phyloP scores from a whole-genome alignment of 2,113 vertebrate genomes.

The Calyptommatus sinebrachiatus region DNA sequence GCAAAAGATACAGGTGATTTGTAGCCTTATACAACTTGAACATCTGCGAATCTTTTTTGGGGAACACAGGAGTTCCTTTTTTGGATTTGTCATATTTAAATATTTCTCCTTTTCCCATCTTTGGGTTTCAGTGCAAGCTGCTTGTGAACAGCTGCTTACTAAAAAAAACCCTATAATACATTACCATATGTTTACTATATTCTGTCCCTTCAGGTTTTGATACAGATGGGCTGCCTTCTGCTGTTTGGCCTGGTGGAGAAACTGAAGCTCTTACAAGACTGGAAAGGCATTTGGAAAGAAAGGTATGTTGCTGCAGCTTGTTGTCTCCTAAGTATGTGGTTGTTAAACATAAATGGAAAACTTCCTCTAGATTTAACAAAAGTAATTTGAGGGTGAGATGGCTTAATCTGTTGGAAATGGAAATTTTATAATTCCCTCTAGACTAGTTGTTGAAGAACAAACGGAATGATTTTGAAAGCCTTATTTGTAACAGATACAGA shows the following conservation, averaged over 20 bases:
- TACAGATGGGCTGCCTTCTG: slow-evolving; percentile 85
- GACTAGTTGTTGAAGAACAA: no score
- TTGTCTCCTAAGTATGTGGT: not conserved
- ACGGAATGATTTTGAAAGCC: not conserved
- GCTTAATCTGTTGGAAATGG: not conserved
- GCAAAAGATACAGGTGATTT: not conserved
- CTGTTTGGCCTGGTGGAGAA: slow-evolving; percentile 94
- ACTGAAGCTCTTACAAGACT: slow-evolving; percentile 90
- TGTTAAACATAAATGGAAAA: not conserved
- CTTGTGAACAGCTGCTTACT: not conserved
- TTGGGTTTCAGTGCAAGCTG: not conserved
- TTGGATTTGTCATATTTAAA: not conserved
- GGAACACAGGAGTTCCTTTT: not conserved
- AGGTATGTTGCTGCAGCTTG: slow-evolving; percentile 70
- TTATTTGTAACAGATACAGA: not conserved
- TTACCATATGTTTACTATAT: not conserved
- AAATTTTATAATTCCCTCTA: not conserved
- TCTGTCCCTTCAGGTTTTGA: slow-evolving; percentile 83
- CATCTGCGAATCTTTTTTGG: not conserved
- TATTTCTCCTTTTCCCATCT: not conserved
- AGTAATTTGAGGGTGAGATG: not conserved
- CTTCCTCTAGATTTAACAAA: not conserved
- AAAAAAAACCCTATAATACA: not conserved
- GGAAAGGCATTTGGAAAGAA: slow-evolving; percentile 92
- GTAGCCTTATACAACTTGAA: not conserved